phyloP scores from a whole-genome alignment of 2,797 vertebrate genomes.

The Mus caroli region DNA sequence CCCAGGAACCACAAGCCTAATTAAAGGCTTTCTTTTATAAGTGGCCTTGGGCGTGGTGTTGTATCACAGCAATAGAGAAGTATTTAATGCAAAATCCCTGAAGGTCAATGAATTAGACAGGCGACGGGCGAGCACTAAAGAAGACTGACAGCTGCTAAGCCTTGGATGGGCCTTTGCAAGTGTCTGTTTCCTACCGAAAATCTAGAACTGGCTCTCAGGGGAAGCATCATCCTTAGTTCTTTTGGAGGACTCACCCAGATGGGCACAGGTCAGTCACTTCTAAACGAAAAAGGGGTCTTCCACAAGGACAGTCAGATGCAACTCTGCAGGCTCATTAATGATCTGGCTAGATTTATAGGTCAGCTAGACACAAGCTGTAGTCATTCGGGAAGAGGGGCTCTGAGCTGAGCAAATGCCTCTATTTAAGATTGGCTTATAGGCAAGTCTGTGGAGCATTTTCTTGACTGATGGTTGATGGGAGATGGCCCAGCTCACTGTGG shows the following conservation, averaged over 20 bases:
- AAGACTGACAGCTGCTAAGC: not conserved
- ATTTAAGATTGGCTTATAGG: not conserved
- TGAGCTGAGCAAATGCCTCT: not conserved
- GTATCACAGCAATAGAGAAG: not conserved
- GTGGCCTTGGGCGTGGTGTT: not conserved
- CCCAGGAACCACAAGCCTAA: not conserved
- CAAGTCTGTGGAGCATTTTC: not conserved
- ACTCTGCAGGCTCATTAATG: not conserved
- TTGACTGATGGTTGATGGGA: not conserved
- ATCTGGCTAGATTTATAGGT: not conserved
- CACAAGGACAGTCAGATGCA: not conserved
- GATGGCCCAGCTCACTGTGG: not conserved
- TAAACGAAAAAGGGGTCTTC: not conserved
- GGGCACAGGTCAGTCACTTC: not conserved
- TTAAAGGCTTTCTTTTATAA: not conserved
- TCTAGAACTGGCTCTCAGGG: not conserved
- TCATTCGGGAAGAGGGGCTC: not conserved
- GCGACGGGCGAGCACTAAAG: not conserved
- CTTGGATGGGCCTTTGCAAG: not conserved
- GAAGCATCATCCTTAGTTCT: not conserved
- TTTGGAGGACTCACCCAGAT: not conserved
- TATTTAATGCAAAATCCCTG: not conserved
- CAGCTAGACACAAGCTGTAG: not conserved
- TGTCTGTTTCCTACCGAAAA: conserved; percentile 24
- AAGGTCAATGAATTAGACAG: not conserved